phyloP scores from a whole-genome alignment of 2,888 invertebrate species.

The Myopa testacea region DNA sequence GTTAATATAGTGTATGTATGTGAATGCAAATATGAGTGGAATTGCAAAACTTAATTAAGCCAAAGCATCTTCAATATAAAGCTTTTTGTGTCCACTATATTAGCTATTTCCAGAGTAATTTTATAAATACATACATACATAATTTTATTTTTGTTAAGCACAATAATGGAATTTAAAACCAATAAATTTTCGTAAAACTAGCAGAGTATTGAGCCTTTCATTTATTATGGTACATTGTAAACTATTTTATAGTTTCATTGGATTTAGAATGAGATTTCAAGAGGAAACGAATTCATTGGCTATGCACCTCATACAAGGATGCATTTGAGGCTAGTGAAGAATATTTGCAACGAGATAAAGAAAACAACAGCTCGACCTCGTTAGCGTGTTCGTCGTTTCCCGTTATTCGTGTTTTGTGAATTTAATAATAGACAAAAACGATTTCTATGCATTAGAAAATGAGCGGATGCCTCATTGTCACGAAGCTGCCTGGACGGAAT shows the following conservation, averaged over 20 bases:
- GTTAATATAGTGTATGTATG: neutral
- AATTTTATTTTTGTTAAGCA: slow-evolving; percentile 19
- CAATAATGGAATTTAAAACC: slow-evolving; percentile 31
- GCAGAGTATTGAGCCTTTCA: neutral
- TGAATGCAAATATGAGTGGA: neutral
- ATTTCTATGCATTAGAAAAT: too few relatives aligned
- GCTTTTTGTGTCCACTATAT: slow-evolving; percentile 28
- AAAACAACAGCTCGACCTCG: too few relatives aligned
- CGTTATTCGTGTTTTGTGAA: too few relatives aligned
- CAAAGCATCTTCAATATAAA: neutral
- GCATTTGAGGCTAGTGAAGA: too few relatives aligned
- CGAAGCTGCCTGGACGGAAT: too few relatives aligned
- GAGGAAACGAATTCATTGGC: neutral
- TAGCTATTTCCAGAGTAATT: slow-evolving; percentile 15
- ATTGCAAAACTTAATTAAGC: slow-evolving; percentile 7
- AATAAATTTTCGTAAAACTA: slow-evolving; percentile 28
- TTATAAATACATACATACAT: slow-evolving; percentile 6
- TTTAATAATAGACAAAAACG: too few relatives aligned
- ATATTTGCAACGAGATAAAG: too few relatives aligned
- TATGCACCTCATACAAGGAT: neutral
- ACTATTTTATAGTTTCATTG: neutral
- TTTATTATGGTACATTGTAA: neutral
- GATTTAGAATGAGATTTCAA: neutral
- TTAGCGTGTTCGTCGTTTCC: too few relatives aligned
- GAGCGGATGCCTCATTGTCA: too few relatives aligned